A percentile compares a stretch with the other conserved stretches of the same genome.
Evolutionary conservation across 2,113 vertebrate genomes (phyloP).

Genomic region (Sturnus vulgaris): DNA sequence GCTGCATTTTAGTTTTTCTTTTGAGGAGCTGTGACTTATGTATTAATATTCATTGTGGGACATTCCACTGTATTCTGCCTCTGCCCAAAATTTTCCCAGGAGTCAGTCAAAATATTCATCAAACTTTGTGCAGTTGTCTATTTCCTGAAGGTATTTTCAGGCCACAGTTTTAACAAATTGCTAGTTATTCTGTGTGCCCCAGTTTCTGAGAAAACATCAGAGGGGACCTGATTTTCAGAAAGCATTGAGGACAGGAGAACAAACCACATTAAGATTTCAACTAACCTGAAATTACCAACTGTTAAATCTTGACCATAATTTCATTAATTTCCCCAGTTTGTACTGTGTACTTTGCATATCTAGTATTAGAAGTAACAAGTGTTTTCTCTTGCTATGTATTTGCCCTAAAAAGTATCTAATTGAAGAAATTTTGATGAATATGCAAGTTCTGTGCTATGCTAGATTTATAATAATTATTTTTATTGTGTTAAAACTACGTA

Average conservation of each 20-base stretch:
- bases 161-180: neutral
- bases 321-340: neutral
- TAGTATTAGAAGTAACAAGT: neutral
- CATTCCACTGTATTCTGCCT: neutral
- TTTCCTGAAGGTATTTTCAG: constrained; percentile 29
- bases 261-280: neutral
- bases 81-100: neutral
- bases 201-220: neutral
- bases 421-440: neutral
- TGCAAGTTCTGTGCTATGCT: neutral
- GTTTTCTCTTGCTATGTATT: neutral
- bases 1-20: neutral
- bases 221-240: constrained; percentile 48
- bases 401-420: neutral
- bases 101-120: neutral
- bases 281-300: neutral
- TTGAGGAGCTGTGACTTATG: neutral
- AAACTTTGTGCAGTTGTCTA: neutral
- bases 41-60: neutral
- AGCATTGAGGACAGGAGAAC: neutral
- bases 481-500: neutral
- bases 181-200: constrained; percentile 2
- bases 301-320: neutral
- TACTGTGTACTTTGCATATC: neutral
- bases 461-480: neutral